Evolutionary conservation across 2,113 vertebrate species (phyloP), one percentile per base, ranked within the genome.

Genomic region (Willisornis vidua): DNA sequence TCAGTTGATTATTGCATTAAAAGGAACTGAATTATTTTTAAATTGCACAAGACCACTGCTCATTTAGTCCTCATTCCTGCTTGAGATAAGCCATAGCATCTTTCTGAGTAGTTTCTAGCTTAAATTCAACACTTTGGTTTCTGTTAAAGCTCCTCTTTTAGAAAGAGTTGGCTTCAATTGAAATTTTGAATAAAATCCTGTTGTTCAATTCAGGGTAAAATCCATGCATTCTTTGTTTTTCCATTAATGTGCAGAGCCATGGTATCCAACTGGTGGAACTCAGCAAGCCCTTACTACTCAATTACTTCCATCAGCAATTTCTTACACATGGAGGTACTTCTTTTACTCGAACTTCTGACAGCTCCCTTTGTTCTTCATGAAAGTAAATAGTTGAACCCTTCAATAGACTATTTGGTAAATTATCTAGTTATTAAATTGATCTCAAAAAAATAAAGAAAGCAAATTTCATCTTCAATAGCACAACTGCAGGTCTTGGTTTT

Each of bases 341-440:
- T 52, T 5, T n/a, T 41, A 63, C 0, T 1, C 29, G 26, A 75
- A 43, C 25, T 80, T 62, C 37, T 66, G 9, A 82, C 28, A 39
- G 9, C 10, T 79, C 82, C 41, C 24, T 14, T 45, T 68, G 33
- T 11, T 46, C 26, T 51, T 80, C 41, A 52, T 10, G 8, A 61
- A 91, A 59, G 9, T 31, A 72, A 72, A 48, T 12, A 75, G 26
- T 9, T 66, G 7, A 89, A 89, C 48, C 14, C 19, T 82, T 74
- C 4, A 2, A 65, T 0, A 63, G 33, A 18, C 2, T 43, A 55
- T 6, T 51, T 1, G 3, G 17, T 31, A 57, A 67, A 48, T 4
- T 49, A 7, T 22, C 41, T 17, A 33, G 45, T 26, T 72, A 61
- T 12, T 45, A 57, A 51, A 67, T 6, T 28, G 5, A 48, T 46